Base-by-base conservation (phyloP, 2,797 vertebrate species). In the Argentina silus region DNA sequence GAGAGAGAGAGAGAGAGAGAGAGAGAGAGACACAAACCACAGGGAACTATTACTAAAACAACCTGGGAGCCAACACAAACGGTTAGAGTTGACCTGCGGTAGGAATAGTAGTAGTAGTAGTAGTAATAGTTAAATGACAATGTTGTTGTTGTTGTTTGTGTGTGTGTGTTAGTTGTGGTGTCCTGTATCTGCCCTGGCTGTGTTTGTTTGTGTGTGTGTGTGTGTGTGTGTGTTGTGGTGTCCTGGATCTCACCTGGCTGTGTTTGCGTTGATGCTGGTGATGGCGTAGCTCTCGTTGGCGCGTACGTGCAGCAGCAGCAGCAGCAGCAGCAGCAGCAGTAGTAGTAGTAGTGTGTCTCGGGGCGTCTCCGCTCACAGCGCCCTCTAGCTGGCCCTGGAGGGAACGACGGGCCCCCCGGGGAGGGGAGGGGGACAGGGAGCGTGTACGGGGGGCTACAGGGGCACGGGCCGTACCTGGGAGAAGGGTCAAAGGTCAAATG, bases 361-460 rank as follows among this genome's bases (percentile, higher is more conserved):
- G 83, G 85, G 0, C 72, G 60, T 80, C 67, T 78, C 72, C 51
- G 68, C 68, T 76, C 17, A 75, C 50, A 8, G 83, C 80, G 0
- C 75, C 88, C 57, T 92, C 84, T 53, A 86, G n/a, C 47, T 85
- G 80, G 15, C 72, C 78, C 19, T 55, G 85, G 3, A 71, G 73
- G 4, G 85, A 77, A 4, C 69, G 79, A 0, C 9, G 78, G 4
- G n/a, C 75, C 10, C 71, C 75, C 10, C 71, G 83, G 2, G 88
- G 90, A 15, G 93, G 94, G 10, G 94, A 93, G 6, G 94, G 91
- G 14, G 95, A 96, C 8, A 95, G 91, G 0, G 95, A 97, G 43
- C 86, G 88, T 0, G 92, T 90, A 68, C 62, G 69, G 2, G 85
- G 82, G 36, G 66, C 63, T 72, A 81, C 85, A 73, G 90, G 89